Percentiles rank a stretch among this genome's conserved stretches.
Evolutionary conservation across 2,113 vertebrate genomes (phyloP).

Genomic region (Lophochroa leadbeateri): DNA sequence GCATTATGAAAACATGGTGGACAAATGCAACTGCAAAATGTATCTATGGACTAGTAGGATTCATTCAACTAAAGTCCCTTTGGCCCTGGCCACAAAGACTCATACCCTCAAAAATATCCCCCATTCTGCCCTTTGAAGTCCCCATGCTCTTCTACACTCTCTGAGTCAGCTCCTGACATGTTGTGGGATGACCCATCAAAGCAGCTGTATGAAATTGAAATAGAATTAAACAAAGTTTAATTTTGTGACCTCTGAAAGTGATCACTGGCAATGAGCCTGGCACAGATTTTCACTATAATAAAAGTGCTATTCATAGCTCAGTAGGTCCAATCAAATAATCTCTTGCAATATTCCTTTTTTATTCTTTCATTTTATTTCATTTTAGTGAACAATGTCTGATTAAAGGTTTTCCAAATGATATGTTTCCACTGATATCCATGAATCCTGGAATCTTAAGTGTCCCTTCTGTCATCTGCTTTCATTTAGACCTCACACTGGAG

Average conservation of each 20-base stretch:
- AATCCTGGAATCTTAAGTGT: background rate
- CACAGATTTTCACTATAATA: background rate
- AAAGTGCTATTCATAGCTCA: background rate
- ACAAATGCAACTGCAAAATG: background rate
- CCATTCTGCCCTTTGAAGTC: background rate
- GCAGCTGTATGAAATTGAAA: background rate
- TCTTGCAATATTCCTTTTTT: background rate
- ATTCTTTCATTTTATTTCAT: background rate
- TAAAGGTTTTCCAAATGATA: background rate
- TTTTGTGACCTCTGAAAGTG: background rate
- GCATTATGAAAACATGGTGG: background rate
- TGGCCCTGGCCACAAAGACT: background rate
- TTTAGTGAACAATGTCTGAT: background rate
- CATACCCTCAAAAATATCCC: background rate
- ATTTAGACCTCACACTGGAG: background rate
- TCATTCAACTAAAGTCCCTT: background rate
- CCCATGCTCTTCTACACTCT: background rate
- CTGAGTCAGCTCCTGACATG: background rate
- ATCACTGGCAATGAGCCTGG: fast-evolving
- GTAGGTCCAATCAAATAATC: background rate
- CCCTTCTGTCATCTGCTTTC: background rate
- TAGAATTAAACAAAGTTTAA: background rate
- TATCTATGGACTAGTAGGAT: background rate
- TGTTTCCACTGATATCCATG: background rate
- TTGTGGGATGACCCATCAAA: background rate